phyloP scores from a whole-genome alignment of 1,140 invertebrate species.

The Polyergus mexicanus region DNA sequence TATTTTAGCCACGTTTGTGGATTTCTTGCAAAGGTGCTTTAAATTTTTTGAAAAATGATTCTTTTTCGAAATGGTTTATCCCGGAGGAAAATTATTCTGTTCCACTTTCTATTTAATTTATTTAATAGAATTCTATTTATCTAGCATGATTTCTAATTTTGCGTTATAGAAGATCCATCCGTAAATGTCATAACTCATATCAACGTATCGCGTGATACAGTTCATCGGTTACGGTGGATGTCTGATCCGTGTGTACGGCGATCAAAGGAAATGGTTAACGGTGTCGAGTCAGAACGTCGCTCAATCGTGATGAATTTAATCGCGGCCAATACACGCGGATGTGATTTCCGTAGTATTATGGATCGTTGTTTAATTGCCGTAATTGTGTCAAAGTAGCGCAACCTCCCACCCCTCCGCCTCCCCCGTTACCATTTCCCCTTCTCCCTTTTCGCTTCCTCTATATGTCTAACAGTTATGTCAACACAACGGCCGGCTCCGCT shows the following conservation, averaged over 20 bases:
- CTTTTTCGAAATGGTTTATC: neutral
- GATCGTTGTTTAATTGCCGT: constrained; percentile 69
- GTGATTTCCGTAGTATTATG: constrained; percentile 71
- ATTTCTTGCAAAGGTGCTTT: too few relatives aligned
- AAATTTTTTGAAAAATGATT: neutral
- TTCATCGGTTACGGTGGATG: constrained; percentile 7
- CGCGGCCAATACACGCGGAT: constrained; percentile 51
- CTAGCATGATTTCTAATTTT: neutral
- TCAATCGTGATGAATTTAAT: constrained; percentile 69
- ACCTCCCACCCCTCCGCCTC: too few relatives aligned
- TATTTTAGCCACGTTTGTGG: too few relatives aligned
- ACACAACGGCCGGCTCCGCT: constrained; percentile 11
- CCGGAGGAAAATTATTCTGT: too few relatives aligned
- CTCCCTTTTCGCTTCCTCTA: neutral
- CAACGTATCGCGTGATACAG: neutral
- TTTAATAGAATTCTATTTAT: neutral
- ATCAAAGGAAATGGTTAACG: constrained; percentile 58
- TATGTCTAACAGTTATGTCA: constrained; percentile 64
- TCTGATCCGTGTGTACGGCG: neutral
- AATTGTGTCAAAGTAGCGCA: constrained; percentile 73
- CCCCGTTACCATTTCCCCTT: too few relatives aligned
- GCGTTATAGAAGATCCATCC: neutral
- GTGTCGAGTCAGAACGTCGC: constrained; percentile 32
- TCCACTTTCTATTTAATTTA: too few relatives aligned
- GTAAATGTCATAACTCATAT: neutral